Conservation (phyloP, 2,797 vertebrate genomes). For the Pelochelys cantorii region DNA sequence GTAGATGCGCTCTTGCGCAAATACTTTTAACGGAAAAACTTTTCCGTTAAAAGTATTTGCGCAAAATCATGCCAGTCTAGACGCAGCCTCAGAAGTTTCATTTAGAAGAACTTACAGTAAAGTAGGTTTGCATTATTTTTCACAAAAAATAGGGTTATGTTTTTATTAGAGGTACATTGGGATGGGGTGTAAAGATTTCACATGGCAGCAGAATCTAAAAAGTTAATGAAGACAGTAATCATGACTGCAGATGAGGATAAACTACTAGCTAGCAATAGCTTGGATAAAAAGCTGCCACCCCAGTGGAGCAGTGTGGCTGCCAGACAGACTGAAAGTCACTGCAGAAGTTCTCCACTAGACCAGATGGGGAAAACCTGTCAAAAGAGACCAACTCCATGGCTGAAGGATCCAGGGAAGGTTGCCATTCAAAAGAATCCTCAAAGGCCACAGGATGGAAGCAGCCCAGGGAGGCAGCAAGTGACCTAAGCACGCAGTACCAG, state of each 20-base stretch:
- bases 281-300: not conserved
- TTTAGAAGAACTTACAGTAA: not conserved
- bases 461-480: too few relatives aligned
- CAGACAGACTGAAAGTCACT: not conserved
- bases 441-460: not conserved
- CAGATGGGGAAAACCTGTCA: not conserved
- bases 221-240: not conserved
- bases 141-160: not conserved
- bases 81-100: too few relatives aligned
- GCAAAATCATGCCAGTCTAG: too few relatives aligned
- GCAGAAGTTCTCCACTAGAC: not conserved
- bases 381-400: not conserved
- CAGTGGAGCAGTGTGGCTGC: not conserved
- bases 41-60: too few relatives aligned
- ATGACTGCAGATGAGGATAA: not conserved
- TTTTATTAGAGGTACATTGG: not conserved
- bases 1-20: too few relatives aligned
- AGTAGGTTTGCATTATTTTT: not conserved
- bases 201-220: not conserved
- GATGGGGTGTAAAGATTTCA: not conserved
- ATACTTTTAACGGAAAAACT: too few relatives aligned
- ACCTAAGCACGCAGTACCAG: not conserved
- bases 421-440: not conserved
- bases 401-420: not conserved
- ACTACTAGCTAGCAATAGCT: not conserved